A percentile compares a stretch with the other conserved stretches of the same genome.
phyloP scores from a whole-genome alignment of 2,113 vertebrate genomes.

The Trichechus manatus region DNA sequence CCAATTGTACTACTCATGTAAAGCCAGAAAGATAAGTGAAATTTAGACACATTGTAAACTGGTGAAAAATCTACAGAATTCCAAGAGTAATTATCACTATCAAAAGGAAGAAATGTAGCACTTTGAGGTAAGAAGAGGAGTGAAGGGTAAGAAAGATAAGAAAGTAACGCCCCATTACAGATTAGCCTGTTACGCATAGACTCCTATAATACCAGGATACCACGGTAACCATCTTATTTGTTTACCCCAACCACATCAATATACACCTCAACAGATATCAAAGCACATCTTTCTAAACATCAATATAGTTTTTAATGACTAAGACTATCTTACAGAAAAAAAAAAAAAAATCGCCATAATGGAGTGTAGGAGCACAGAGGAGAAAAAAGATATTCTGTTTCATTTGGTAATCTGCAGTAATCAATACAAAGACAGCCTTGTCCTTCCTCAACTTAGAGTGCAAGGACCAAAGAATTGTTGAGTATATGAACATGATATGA shows the following conservation, averaged over 20 bases:
- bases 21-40: not conserved
- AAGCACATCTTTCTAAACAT: not conserved
- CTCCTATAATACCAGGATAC: not conserved
- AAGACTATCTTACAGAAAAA: not conserved
- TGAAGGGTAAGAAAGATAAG: not conserved
- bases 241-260: not conserved
- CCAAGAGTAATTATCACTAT: not conserved
- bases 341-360: not conserved
- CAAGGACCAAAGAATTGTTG: not conserved
- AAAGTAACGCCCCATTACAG: not conserved
- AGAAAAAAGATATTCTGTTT: not conserved
- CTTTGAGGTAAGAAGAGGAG: not conserved
- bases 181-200: not conserved
- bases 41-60: not conserved
- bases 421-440: not conserved
- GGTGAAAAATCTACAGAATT: not conserved
- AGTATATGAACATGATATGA: not conserved
- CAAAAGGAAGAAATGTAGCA: not conserved
- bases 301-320: not conserved
- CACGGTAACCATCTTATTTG: not conserved
- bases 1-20: not conserved
- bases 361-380: not conserved
- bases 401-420: not conserved
- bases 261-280: not conserved
- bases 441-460: not conserved